These are phyloP conservation scores for Malacoraja senta DNA, from an alignment of 2,797 vertebrate species.

Conservation along the genomic window DNA sequence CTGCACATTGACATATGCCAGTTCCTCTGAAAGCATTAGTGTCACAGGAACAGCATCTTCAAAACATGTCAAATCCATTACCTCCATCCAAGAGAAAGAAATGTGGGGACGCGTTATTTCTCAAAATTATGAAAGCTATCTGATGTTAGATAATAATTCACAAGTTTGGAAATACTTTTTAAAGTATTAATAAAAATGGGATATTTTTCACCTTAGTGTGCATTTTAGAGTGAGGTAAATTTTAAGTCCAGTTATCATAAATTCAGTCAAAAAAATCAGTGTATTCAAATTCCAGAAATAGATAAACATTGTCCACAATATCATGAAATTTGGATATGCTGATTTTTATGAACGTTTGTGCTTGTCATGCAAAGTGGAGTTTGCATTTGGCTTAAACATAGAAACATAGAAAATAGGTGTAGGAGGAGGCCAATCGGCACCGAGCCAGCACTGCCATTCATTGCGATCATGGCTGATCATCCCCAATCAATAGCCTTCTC, in stretches of 20 bases:
- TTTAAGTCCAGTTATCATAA: neutral
- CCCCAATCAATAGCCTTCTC: too few species aligned
- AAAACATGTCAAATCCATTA: neutral
- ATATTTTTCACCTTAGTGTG: neutral
- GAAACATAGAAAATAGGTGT: too few species aligned
- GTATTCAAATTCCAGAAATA: neutral
- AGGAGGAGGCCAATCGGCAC: too few species aligned
- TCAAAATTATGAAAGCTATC: neutral
- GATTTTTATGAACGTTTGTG: neutral
- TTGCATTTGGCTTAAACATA: neutral
- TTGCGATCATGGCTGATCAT: too few species aligned
- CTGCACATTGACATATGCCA: neutral
- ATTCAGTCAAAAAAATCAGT: neutral
- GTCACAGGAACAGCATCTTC: neutral
- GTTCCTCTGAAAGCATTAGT: neutral
- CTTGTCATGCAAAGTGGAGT: neutral
- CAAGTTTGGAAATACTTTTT: neutral
- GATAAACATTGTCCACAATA: neutral
- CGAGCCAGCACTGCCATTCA: too few species aligned
- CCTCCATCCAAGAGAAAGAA: neutral
- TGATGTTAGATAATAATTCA: neutral
- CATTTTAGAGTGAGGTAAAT: neutral
- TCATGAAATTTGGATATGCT: neutral
- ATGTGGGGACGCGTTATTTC: neutral
- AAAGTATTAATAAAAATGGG: neutral